phyloP scores from a whole-genome alignment of 2,888 invertebrate species.

The Empis livida region DNA sequence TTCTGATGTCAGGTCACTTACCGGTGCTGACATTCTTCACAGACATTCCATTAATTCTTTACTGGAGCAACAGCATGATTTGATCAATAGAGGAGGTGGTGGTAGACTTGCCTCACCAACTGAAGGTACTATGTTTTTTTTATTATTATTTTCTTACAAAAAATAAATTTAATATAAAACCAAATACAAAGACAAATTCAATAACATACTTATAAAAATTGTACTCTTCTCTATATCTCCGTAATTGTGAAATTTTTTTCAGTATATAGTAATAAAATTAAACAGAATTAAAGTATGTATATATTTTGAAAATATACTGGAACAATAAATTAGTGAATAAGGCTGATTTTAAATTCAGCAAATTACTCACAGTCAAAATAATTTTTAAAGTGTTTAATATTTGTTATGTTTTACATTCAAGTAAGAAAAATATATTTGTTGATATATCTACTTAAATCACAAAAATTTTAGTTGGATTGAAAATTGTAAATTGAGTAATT shows the following conservation, averaged over 20 bases:
- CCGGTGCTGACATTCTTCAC: slow-evolving; percentile 36
- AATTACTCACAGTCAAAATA: too few relatives aligned
- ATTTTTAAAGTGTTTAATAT: too few relatives aligned
- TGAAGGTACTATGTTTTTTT: slow-evolving; percentile 22
- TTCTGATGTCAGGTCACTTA: slow-evolving; percentile 20
- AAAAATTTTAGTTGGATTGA: too few relatives aligned
- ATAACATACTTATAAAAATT: too few relatives aligned
- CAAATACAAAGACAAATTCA: not conserved
- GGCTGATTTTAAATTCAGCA: too few relatives aligned
- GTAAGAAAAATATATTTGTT: too few relatives aligned
- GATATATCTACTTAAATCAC: too few relatives aligned
- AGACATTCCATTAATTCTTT: slow-evolving; percentile 42
- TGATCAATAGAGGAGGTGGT: slow-evolving; percentile 23
- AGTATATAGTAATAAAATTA: not conserved
- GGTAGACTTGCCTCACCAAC: slow-evolving; percentile 24
- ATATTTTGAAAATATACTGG: too few relatives aligned
- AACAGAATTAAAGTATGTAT: too few relatives aligned
- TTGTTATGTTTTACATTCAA: too few relatives aligned
- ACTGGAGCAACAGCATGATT: slow-evolving; percentile 33
- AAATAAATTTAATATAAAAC: not conserved
- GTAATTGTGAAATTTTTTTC: slow-evolving; percentile 1
- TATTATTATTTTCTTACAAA: not conserved
- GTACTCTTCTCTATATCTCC: not conserved
- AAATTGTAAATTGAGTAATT: too few relatives aligned
- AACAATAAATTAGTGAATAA: too few relatives aligned